phyloP scores from a whole-genome alignment of 2,113 vertebrate species.

The Erpornis zantholeuca region DNA sequence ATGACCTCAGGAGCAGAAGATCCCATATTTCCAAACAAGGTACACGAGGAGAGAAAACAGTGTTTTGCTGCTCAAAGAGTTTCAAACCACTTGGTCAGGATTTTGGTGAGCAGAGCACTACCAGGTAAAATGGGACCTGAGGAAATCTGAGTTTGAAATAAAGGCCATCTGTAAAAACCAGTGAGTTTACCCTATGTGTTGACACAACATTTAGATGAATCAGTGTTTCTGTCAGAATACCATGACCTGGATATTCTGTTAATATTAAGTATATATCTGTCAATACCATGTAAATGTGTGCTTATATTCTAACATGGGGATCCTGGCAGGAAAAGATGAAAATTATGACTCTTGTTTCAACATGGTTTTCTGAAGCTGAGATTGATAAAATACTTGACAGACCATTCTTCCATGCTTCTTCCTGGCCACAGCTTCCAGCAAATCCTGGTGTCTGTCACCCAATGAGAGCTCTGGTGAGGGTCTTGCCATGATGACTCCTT shows the following conservation, averaged over 20 bases:
- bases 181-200: not conserved
- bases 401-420: not conserved
- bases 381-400: not conserved
- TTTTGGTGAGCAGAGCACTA: not conserved
- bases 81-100: not conserved
- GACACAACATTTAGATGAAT: not conserved
- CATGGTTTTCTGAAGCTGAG: not conserved
- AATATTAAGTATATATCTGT: not conserved
- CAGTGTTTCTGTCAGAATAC: not conserved
- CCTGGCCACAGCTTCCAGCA: not conserved
- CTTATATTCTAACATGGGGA: not conserved
- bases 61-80: not conserved
- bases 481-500: not conserved
- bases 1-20: not conserved
- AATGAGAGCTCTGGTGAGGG: fast-evolving
- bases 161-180: not conserved
- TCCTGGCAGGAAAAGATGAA: not conserved
- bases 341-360: not conserved
- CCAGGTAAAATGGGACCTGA: not conserved
- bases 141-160: not conserved
- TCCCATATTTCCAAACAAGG: not conserved
- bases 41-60: not conserved
- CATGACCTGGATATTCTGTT: not conserved
- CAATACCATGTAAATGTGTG: not conserved
- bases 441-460: not conserved